Base-by-base conservation (phyloP, 2,888 invertebrate species). In the Chloroclystis v-ata region DNA sequence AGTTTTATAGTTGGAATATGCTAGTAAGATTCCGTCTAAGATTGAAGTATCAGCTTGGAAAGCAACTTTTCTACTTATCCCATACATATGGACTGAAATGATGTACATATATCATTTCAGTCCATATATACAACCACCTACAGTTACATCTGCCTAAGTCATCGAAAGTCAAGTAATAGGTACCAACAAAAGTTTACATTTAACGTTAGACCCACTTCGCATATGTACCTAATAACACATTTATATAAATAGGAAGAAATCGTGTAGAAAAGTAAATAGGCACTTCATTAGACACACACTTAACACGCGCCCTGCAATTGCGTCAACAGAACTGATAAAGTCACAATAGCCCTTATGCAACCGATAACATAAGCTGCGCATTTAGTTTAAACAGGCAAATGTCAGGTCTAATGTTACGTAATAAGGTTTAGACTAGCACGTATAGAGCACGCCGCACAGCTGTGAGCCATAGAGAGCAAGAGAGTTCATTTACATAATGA, bases 281-380 rank as follows among this genome's bases (percentile, higher is more conserved):
- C n/a, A 16, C n/a, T 33, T 33, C 16, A 33, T 10, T 33, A 16
- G 16, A 9, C n/a, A 32, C 8, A 4, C n/a, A 30, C 5, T 35
- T 20, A 42, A 28, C 43, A 49, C 35, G 43, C 38, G 45, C 49
- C 44, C 47, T 54, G 63, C 66, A 64, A 62, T 72, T 72, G 68
- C 73, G 68, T 71, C 68, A 69, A 65, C 61, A 62, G 63, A 66
- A 68, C 73, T 75, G 78, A 80, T 78, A 79, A 75, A 73, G 70
- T 55, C 63, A 78, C 78, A 77, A 78, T 75, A 66, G 72, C 69
- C 74, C 72, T 83, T 83, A 82, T 80, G 82, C 80, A 84, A 84
- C 72, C 54, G 78, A 81, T 80, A 81, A 76, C 69, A 60, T 57
- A 50, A 61, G 60, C 65, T 78, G 75, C 78, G 78, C 76, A 77